phyloP scores from a whole-genome alignment of 2,113 vertebrate species.

The Seriola rivoliana region DNA sequence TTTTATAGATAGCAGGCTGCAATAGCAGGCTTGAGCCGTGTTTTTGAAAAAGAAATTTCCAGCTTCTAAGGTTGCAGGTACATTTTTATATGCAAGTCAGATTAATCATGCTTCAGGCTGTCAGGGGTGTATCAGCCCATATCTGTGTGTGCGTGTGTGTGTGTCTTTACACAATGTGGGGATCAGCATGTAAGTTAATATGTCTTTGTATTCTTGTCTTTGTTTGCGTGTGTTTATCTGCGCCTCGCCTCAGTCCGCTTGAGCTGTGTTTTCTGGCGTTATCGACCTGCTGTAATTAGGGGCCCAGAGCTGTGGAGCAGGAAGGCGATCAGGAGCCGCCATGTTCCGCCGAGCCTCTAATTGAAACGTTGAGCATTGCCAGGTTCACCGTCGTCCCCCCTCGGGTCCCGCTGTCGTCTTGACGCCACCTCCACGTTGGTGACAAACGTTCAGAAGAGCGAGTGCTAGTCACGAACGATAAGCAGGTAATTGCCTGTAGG shows the following conservation, averaged over 20 bases:
- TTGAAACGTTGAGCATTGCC: slow-evolving; percentile 74
- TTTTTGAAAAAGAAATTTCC: background rate
- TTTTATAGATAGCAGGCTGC: background rate
- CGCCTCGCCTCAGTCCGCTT: slow-evolving; percentile 38
- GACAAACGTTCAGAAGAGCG: slow-evolving; percentile 70
- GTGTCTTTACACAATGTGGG: background rate
- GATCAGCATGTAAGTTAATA: slow-evolving; percentile 7
- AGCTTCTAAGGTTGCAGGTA: background rate
- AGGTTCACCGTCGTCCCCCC: slow-evolving; percentile 29
- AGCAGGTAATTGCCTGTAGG: slow-evolving; percentile 78
- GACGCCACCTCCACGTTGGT: slow-evolving; percentile 42
- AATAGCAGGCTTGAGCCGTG: too few species aligned
- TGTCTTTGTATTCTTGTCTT: slow-evolving; percentile 35
- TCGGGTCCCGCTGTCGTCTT: slow-evolving; percentile 53
- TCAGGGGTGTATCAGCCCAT: slow-evolving; percentile 9
- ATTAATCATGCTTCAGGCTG: slow-evolving; percentile 34
- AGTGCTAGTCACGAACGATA: slow-evolving; percentile 67
- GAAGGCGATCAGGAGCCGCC: slow-evolving; percentile 62
- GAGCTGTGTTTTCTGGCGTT: slow-evolving; percentile 64
- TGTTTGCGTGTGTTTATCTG: slow-evolving; percentile 57
- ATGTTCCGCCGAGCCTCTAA: slow-evolving; percentile 72
- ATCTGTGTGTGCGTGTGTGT: slow-evolving; percentile 3
- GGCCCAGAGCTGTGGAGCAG: slow-evolving; percentile 55
- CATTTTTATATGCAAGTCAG: background rate
- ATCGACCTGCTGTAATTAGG: slow-evolving; percentile 75